Evolutionary conservation across 2,113 vertebrate genomes (phyloP), one percentile per base, ranked within the genome.

Genomic region (Dipodomys merriami): DNA sequence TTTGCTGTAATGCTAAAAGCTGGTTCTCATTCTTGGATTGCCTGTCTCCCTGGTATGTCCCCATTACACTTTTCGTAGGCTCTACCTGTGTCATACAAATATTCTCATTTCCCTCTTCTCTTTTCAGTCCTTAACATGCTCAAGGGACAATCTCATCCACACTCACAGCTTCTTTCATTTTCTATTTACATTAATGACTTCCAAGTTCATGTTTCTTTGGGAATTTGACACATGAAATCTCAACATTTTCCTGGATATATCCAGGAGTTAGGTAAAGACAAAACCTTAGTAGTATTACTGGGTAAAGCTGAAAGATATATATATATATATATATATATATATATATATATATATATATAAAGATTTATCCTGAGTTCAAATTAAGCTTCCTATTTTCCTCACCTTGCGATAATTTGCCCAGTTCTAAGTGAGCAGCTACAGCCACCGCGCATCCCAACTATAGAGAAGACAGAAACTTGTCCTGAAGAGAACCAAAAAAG

Each of bases 11-110:
- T 78, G n/a, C 2, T 30, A 57, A 46, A 76, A 3, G 2, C 7
- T 39, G 5, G 12, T 7, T 80, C 35, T 83, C 23, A 20, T 73
- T 77, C 23, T 87, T 30, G 49, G 53, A 9, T 65, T 46, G n/a
- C 20, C 18, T 7, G 13, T 44, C 13, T 33, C 69, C 53, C 35
- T 6, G 33, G 1, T 1, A 27, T 1, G 3, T 6, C 1, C 39
- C 29, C 33, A 74, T 60, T 29, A 67, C 0, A 16, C 4, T 7
- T 67, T 20, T 39, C 8, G 7, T 1, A 88, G 46, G 20, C 4
- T 67, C 18, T 74, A 27, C n/a, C 15, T 39, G 2, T 15, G 39
- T 49, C 49, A 90, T 60, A 39, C 25, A 69, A 49, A 60, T 49
- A 23, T 44, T 69, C 57, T 91, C 33, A 86, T n/a, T 9, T 64